Base-by-base conservation (phyloP, 1,140 invertebrate genomes). In the Thaumatotibia leucotreta region DNA sequence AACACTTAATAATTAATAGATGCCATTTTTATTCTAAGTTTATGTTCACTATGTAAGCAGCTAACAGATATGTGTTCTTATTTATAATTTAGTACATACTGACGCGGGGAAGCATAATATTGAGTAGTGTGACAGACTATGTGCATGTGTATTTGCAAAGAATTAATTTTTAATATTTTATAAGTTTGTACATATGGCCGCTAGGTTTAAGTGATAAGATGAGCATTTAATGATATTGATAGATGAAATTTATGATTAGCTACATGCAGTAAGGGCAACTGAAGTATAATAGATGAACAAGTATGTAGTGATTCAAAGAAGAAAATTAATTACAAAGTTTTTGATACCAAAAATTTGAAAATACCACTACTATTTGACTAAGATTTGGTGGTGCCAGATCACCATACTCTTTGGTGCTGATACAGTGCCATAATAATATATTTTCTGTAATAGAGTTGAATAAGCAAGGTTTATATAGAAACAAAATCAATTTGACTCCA, bases 1-100 rank as follows among this genome's bases (percentile, higher is more conserved):
- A 89, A 81, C 74, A 82, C 74, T 87, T 81, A 80, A 82, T 82
- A 83, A 79, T 80, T 79, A 79, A 71, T 83, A 86, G 83, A 83
- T 87, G 83, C 86, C 86, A 87, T 89, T 79, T 80, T 81, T 70
- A 69, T 74, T 73, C 33, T 75, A 73, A 74, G 65, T 68, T 79
- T 74, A 73, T 64, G 69, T 77, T 76, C 65, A 75, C 49, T 79
- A 73, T 64, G 66, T 74, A 66, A 39, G 61, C 58, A 70, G 62
- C 69, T 65, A 64, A 67, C 67, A 29, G 64, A 71, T 70, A 72
- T 74, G 73, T 75, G 71, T 77, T 76, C 66, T 63, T 39, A 39
- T 33, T 24, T 33, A 35, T 63, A 33, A 22, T 32, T 33, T 35
- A 23, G 61, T 39, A 6, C 9, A 9, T 29, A 22, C 17, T 11